Base-by-base conservation (phyloP, 2,888 invertebrate species). In the Tricholauxania praeusta region DNA sequence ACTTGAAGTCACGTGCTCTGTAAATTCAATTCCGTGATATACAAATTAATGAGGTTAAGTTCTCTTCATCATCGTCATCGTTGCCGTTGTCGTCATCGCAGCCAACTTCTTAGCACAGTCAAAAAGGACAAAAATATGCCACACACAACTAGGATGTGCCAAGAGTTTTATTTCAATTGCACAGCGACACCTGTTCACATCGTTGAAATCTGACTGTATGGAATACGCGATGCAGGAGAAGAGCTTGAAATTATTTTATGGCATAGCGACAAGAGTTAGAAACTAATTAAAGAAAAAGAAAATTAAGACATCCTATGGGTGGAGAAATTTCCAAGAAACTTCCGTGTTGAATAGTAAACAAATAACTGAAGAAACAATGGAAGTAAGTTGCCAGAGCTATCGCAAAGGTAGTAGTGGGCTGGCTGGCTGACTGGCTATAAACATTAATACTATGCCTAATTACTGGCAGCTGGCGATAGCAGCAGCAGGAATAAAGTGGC, bases 11-110 rank as follows among this genome's bases (percentile, higher is more conserved):
- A 74, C 72, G 72, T 72, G 65, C 71, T 57, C 53, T 39, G 39
- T 39, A 51, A 74, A 62, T 76, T 76, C 72, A 71, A 73, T 72
- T 75, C 73, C 69, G 75, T 72, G 65, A 72, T 73, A 72, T 71
- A 73, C 72, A 75, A 75, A 75, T 75, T 75, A 75, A 76, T 74
- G 74, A 74, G 72, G 71, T 72, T 74, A 74, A 71, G 53, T 65
- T 28, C 51, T 68, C 39, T 39, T 10, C 39, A 10, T 39, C 39
- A 7, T 52, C 47, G 63, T 49, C 57, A 60, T 60, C 32, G n/a
- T 28, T 28, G 28, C 4, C 39, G 52, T 14, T 4, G 51, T 47
- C 47, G 19, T 47, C 59, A 22, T 49, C 49, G n/a, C 51, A 53
- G 52, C 39, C 51, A 55, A 14, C 48, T 49, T 47, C 47, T 28